phyloP scores from a whole-genome alignment of 2,888 invertebrate genomes.

The Metacarcinus magister region DNA sequence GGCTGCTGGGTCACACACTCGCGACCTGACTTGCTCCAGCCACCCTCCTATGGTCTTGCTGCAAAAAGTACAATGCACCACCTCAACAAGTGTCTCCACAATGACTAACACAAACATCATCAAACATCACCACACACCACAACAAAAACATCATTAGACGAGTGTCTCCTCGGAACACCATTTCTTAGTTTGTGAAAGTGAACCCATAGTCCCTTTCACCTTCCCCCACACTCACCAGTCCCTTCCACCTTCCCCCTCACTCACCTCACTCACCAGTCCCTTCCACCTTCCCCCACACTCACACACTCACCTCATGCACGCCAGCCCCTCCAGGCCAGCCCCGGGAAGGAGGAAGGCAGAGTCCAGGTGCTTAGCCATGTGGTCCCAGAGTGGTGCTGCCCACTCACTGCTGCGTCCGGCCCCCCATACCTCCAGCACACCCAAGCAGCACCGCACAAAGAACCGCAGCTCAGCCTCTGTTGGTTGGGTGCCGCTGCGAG shows the following conservation, averaged over 20 bases:
- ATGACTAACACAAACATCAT: not conserved
- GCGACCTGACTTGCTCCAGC: slow-evolving; percentile 73
- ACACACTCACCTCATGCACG: slow-evolving; percentile 75
- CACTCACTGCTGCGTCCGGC: slow-evolving; percentile 74
- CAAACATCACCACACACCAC: not conserved
- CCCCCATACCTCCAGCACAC: slow-evolving; percentile 76
- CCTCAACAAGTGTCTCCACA: not conserved
- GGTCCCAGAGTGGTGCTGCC: slow-evolving; percentile 79
- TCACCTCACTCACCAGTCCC: slow-evolving; percentile 80
- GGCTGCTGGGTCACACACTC: not conserved
- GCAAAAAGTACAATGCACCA: not conserved
- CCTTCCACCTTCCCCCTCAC: not conserved
- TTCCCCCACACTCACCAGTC: no score
- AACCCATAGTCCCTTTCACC: no score
- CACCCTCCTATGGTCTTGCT: slow-evolving; percentile 75
- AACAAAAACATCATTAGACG: not conserved
- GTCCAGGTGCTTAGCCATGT: slow-evolving; percentile 78
- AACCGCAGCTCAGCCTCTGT: slow-evolving; percentile 78
- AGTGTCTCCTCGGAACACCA: not conserved
- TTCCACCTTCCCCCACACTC: not conserved
- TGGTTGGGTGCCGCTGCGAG: slow-evolving; percentile 31
- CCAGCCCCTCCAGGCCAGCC: slow-evolving; percentile 74
- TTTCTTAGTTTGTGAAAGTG: not conserved
- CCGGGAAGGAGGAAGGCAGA: slow-evolving; percentile 75
- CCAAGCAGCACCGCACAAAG: slow-evolving; percentile 74